Conservation (phyloP, 2,888 invertebrate genomes). For the Strigamia maritima region DNA sequence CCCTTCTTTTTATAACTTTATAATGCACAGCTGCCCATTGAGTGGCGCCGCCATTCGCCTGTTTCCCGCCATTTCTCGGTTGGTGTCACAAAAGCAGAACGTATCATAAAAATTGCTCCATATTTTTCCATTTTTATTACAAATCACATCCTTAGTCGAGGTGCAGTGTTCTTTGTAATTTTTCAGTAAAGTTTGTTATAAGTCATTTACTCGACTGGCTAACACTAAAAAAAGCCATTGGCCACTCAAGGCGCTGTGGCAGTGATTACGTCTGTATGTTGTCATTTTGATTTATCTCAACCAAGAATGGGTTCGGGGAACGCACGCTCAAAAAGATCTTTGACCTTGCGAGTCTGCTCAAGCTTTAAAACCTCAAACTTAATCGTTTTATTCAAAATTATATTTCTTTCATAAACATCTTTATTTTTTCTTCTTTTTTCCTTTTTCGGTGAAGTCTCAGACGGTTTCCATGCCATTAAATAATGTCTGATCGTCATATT, state of each 20-base stretch:
- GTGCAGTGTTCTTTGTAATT: slow-evolving; percentile 16
- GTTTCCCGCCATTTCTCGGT: slow-evolving; percentile 8
- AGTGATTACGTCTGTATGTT: slow-evolving; percentile 1
- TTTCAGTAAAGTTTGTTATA: slow-evolving; percentile 30
- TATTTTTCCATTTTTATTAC: slow-evolving; percentile 13
- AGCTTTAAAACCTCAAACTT: not conserved
- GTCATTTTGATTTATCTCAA: slow-evolving; percentile 31
- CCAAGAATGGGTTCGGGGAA: slow-evolving; percentile 22
- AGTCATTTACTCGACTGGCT: not conserved
- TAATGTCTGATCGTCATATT: not conserved
- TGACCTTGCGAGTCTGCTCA: slow-evolving; percentile 15
- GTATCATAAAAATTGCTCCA: not conserved
- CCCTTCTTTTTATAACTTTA: not conserved
- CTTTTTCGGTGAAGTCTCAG: not conserved
- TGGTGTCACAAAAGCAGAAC: not conserved
- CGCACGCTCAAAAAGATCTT: slow-evolving; percentile 8
- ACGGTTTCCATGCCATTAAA: not conserved
- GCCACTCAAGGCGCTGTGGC: slow-evolving; percentile 6
- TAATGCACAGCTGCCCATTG: not conserved
- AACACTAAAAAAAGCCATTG: slow-evolving; percentile 18
- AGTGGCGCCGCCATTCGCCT: not conserved
- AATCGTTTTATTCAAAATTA: not conserved
- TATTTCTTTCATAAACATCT: not conserved
- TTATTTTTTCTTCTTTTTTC: not conserved
- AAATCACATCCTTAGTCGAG: not conserved